These are phyloP conservation scores for Trichonephila clavipes DNA, from an alignment of 1,140 invertebrate species.

Conservation along the genomic window DNA sequence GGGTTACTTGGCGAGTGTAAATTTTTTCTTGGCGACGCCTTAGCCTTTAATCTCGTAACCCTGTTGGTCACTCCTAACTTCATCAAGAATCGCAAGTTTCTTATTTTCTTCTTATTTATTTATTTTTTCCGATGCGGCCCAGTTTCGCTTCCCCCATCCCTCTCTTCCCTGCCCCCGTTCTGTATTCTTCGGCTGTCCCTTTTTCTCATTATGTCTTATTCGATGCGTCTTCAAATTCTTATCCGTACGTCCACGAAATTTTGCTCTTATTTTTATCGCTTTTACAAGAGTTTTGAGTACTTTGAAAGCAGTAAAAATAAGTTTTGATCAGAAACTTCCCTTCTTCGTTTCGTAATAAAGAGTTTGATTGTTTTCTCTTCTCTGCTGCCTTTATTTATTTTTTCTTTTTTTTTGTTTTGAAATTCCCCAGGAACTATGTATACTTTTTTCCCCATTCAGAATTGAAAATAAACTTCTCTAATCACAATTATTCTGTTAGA, in stretches of 20 bases:
- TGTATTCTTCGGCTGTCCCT: constrained; percentile 56
- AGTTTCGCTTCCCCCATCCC: not conserved
- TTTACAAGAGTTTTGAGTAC: constrained; percentile 70
- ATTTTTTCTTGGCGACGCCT: constrained; percentile 38
- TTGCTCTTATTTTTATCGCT: constrained; percentile 71
- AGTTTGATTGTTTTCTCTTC: constrained; percentile 54
- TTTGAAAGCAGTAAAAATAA: constrained; percentile 76
- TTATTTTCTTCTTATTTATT: constrained; percentile 67
- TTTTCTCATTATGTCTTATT: constrained; percentile 68
- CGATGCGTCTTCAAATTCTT: constrained; percentile 68
- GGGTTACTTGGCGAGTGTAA: not conserved
- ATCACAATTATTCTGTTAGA: not conserved
- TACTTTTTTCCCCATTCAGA: not conserved
- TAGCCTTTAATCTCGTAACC: constrained; percentile 50
- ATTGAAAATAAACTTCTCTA: not conserved
- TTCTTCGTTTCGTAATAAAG: constrained; percentile 68
- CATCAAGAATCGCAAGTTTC: constrained; percentile 54
- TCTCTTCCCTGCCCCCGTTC: not conserved
- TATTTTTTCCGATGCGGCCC: not conserved
- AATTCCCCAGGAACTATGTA: not conserved
- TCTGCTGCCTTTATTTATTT: not conserved
- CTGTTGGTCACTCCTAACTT: constrained; percentile 67
- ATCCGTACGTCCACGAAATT: constrained; percentile 43
- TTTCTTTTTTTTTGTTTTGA: not conserved
- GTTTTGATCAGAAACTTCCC: constrained; percentile 73